These are phyloP conservation scores for Andricus quercusramuli DNA, from an alignment of 2,888 invertebrate species.

Conservation along the genomic window DNA sequence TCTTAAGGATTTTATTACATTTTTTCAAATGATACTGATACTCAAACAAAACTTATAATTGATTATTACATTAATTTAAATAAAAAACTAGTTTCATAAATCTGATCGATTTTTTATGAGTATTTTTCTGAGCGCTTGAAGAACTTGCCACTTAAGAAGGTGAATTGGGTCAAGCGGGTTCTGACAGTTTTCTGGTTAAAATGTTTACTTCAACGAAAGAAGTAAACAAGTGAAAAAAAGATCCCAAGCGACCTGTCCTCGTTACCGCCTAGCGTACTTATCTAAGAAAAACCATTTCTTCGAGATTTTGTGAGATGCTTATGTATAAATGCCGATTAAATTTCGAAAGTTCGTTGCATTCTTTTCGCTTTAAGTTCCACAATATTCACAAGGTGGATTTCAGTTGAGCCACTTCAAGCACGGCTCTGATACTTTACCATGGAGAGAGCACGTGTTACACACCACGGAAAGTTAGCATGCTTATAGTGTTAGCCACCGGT, in stretches of 20 bases:
- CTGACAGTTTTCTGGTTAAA: slow-evolving; percentile 17
- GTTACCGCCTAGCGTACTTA: neutral
- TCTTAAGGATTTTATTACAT: no score
- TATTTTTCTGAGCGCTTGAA: neutral
- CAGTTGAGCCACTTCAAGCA: neutral
- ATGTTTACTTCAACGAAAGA: slow-evolving; percentile 14
- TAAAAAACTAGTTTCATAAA: neutral
- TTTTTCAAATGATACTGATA: no score
- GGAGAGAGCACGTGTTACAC: slow-evolving; percentile 11
- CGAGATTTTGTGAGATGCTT: neutral
- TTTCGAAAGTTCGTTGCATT: neutral
- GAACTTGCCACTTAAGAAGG: neutral
- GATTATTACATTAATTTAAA: neutral
- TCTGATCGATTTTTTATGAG: neutral
- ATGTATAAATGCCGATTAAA: neutral
- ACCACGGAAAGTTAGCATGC: slow-evolving; percentile 25
- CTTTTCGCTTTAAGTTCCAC: neutral
- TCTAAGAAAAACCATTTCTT: neutral
- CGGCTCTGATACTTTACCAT: neutral
- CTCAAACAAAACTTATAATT: neutral
- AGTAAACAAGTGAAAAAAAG: slow-evolving; percentile 15
- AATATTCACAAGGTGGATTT: neutral
- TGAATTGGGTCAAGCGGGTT: slow-evolving; percentile 26
- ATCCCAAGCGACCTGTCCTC: neutral
- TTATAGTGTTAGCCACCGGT: slow-evolving; percentile 6